These are phyloP conservation scores for Tyria jacobaeae DNA, from an alignment of 2,888 invertebrate species.

Conservation along the genomic window DNA sequence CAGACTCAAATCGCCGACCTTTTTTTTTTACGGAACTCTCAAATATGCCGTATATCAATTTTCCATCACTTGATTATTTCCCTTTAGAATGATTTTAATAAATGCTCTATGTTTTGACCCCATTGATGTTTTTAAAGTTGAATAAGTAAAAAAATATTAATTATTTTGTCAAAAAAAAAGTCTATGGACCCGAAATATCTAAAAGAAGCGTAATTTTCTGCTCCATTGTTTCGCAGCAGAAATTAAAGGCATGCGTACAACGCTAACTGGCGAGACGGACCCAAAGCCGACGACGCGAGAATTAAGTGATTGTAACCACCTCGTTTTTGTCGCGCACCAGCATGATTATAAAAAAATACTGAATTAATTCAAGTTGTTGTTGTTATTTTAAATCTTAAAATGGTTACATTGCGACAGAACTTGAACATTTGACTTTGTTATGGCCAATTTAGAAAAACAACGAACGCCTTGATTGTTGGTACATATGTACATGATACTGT, in stretches of 20 bases:
- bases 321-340: slow-evolving; percentile 49
- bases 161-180: too few species aligned
- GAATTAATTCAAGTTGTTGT: neutral
- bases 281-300: slow-evolving; percentile 35
- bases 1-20: too few species aligned
- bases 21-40: too few species aligned
- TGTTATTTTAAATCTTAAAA: neutral
- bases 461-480: neutral
- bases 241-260: slow-evolving; percentile 33
- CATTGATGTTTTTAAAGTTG: too few species aligned
- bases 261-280: slow-evolving; percentile 14
- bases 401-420: neutral
- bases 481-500: neutral
- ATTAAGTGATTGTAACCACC: slow-evolving; percentile 55
- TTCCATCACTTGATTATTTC: too few species aligned
- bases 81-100: too few species aligned
- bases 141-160: too few species aligned
- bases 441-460: neutral
- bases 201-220: slow-evolving; percentile 36
- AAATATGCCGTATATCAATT: too few species aligned
- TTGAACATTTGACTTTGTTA: neutral
- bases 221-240: slow-evolving; percentile 18
- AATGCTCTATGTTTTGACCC: too few species aligned
- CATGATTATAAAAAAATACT: slow-evolving; percentile 23
- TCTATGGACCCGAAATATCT: slow-evolving; percentile 17